Conservation (phyloP, 2,797 vertebrate species). For the Catostomus latipinnis region DNA sequence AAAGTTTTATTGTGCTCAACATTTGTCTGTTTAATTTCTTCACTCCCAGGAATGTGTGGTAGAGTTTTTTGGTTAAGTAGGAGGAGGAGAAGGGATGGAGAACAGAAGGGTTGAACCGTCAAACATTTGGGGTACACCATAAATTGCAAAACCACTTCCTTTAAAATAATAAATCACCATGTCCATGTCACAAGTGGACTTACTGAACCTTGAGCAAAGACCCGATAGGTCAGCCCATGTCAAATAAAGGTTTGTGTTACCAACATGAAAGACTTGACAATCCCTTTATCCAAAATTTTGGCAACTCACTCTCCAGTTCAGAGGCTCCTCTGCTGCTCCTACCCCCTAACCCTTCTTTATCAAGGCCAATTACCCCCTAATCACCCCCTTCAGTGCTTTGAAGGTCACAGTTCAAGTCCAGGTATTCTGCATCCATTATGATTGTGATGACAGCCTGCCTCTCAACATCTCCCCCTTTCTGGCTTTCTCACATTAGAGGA, state of each 20-base stretch:
- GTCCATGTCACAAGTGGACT: conserved; percentile 15
- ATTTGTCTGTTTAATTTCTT: conserved; percentile 9
- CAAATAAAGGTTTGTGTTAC: not conserved
- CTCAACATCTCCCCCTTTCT: conserved; percentile 76
- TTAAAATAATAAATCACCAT: not conserved
- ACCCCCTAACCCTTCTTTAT: conserved; percentile 29
- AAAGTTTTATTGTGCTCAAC: not conserved
- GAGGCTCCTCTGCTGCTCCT: conserved; percentile 25
- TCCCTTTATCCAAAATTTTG: conserved; percentile 9
- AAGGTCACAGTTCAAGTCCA: conserved; percentile 83
- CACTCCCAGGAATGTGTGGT: not conserved
- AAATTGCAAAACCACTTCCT: not conserved
- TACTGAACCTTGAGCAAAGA: not conserved
- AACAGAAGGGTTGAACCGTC: not conserved
- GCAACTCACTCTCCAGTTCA: conserved; percentile 15
- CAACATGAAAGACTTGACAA: conserved; percentile 6
- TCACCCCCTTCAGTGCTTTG: conserved; percentile 75
- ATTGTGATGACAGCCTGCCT: conserved; percentile 84
- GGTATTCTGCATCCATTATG: conserved; percentile 85
- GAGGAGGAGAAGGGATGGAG: not conserved
- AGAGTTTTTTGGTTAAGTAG: conserved; percentile 11
- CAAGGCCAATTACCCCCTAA: conserved; percentile 49
- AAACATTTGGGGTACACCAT: conserved; percentile 6
- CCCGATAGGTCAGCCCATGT: not conserved
- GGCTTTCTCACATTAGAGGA: conserved; percentile 82